Percentiles rank a stretch among this genome's conserved stretches.
These are phyloP conservation scores for Drosophila dunni DNA, from an alignment of 1,140 invertebrate species.

Conservation along the genomic window DNA sequence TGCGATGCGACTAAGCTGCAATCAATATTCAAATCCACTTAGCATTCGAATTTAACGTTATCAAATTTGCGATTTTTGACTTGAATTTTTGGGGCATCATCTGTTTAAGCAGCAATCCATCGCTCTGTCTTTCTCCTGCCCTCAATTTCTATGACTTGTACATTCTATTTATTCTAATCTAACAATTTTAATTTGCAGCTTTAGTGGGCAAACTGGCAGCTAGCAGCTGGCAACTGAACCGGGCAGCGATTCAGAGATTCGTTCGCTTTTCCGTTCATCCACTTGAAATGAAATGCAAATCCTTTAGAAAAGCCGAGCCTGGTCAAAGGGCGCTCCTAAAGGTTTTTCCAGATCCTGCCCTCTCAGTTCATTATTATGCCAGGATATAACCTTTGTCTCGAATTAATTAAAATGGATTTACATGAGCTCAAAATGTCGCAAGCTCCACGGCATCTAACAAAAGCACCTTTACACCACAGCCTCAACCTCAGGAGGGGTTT, in stretches of 20 bases:
- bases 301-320: conserved; percentile 66
- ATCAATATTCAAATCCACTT: conserved; percentile 83
- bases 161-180: conserved; percentile 73
- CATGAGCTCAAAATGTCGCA: conserved; percentile 81
- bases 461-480: conserved; percentile 65
- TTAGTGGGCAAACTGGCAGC: conserved; percentile 12
- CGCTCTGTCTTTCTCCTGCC: background rate
- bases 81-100: conserved; percentile 22
- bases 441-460: conserved; percentile 51
- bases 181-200: conserved; percentile 56
- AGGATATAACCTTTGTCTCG: conserved; percentile 81
- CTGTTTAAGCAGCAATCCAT: conserved; percentile 28
- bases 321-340: conserved; percentile 49
- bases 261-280: conserved; percentile 55
- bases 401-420: conserved; percentile 84
- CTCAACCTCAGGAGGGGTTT: background rate
- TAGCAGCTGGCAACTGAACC: background rate
- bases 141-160: conserved; percentile 20
- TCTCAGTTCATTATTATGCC: conserved; percentile 73
- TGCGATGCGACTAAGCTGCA: conserved; percentile 64
- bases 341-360: background rate
- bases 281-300: conserved; percentile 81
- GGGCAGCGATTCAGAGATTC: conserved; percentile 51
- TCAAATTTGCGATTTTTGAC: conserved; percentile 73
- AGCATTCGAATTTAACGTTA: conserved; percentile 75